These are phyloP conservation scores for Lumbricus terrestris DNA, from an alignment of 2,888 invertebrate genomes.

Conservation along the genomic window DNA sequence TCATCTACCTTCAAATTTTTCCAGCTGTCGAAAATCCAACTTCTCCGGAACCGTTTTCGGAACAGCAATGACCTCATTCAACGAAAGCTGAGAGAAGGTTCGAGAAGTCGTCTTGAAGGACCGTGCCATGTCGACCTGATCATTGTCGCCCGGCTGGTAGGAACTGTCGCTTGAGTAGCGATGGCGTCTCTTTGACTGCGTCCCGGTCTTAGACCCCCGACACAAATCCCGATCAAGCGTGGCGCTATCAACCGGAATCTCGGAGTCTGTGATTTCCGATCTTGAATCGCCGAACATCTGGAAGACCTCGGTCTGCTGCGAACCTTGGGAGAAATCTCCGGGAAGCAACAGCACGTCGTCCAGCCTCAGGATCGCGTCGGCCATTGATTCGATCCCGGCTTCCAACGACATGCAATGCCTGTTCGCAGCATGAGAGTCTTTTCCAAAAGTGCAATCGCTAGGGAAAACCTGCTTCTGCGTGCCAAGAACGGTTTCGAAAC, in stretches of 20 bases:
- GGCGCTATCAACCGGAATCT: not conserved
- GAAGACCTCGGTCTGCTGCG: not conserved
- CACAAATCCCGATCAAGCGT: not conserved
- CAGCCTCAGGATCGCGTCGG: not conserved
- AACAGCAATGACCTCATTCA: conserved; percentile 63
- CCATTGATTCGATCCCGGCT: not conserved
- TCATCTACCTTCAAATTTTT: conserved; percentile 84
- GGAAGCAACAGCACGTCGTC: not conserved
- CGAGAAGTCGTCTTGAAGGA: conserved; percentile 33
- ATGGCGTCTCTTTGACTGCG: not conserved
- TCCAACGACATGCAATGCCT: not conserved
- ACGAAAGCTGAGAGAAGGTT: conserved; percentile 36
- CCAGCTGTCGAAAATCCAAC: conserved; percentile 79
- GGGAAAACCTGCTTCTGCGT: not conserved
- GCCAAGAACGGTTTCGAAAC: not conserved
- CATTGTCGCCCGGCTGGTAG: not conserved
- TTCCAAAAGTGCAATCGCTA: not conserved
- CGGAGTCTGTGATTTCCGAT: not conserved
- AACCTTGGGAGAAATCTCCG: not conserved
- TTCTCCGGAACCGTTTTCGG: conserved; percentile 82
- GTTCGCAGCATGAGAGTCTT: not conserved
- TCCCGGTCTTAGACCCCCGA: not conserved
- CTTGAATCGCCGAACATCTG: not conserved
- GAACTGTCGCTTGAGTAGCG: conserved; percentile 9
- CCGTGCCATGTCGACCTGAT: not conserved